These are phyloP conservation scores for Belonocnema kinseyi DNA, from an alignment of 1,140 invertebrate species.

Conservation along the genomic window DNA sequence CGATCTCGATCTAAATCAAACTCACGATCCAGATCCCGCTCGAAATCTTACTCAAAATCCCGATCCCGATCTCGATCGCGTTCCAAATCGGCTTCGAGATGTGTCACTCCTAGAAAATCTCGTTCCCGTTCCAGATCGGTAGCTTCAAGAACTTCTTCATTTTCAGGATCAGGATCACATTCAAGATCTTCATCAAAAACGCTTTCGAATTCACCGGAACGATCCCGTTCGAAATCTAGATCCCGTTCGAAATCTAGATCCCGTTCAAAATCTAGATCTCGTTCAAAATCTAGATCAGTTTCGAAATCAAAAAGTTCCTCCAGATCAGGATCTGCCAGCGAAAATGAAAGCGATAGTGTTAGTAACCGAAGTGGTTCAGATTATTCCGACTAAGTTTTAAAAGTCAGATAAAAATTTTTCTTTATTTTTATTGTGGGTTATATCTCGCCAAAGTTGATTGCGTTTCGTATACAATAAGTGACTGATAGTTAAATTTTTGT, in stretches of 20 bases:
- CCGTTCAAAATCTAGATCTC: slow-evolving; percentile 54
- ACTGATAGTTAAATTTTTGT: too few species aligned
- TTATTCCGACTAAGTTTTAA: slow-evolving; percentile 33
- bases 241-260: slow-evolving; percentile 41
- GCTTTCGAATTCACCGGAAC: slow-evolving; percentile 45
- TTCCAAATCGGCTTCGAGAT: slow-evolving; percentile 51
- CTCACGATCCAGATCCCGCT: slow-evolving; percentile 43
- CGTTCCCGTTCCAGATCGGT: slow-evolving; percentile 60
- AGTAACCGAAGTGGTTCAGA: slow-evolving; percentile 64
- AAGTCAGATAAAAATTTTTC: too few species aligned
- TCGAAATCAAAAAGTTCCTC: slow-evolving; percentile 65
- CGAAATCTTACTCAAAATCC: slow-evolving; percentile 58
- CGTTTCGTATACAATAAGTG: too few species aligned
- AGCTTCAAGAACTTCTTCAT: slow-evolving; percentile 65
- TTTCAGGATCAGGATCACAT: slow-evolving; percentile 34
- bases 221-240: slow-evolving; percentile 54
- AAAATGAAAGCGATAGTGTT: slow-evolving; percentile 61
- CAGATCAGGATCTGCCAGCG: slow-evolving; percentile 15
- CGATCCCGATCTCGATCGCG: slow-evolving; percentile 53
- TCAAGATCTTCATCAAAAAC: slow-evolving; percentile 25
- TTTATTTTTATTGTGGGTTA: too few species aligned
- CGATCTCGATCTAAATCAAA: slow-evolving; percentile 51
- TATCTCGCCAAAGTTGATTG: too few species aligned
- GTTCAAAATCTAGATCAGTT: slow-evolving; percentile 65
- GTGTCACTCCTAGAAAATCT: slow-evolving; percentile 52